Percentiles rank a stretch among this genome's conserved stretches.
These are phyloP conservation scores for Drymonia ruficornis DNA, from an alignment of 2,888 invertebrate species.

Conservation along the genomic window DNA sequence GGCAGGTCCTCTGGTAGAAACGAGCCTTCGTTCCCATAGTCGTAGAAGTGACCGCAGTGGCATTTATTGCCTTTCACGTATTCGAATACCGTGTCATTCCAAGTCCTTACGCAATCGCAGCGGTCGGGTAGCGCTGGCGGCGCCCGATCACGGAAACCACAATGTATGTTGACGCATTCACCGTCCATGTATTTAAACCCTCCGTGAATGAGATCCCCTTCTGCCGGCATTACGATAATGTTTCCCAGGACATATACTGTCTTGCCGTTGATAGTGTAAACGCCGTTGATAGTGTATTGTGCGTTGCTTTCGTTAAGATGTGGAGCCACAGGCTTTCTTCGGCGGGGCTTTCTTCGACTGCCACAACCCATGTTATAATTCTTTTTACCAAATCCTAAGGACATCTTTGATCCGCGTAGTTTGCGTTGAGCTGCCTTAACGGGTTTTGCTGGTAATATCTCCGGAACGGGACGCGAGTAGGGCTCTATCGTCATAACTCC, in stretches of 20 bases:
- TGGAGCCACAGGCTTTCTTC: constrained; percentile 57
- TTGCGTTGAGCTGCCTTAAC: constrained; percentile 20
- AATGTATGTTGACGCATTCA: constrained; percentile 59
- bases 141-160: constrained; percentile 55
- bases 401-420: constrained; percentile 44
- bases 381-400: constrained; percentile 56
- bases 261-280: constrained; percentile 55
- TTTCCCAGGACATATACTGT: constrained; percentile 57
- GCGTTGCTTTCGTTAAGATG: constrained; percentile 57
- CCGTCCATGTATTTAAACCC: constrained; percentile 53
- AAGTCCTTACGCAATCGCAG: constrained; percentile 68
- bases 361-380: constrained; percentile 52
- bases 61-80: constrained; percentile 67
- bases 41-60: constrained; percentile 65
- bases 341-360: constrained; percentile 27
- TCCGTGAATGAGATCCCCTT: constrained; percentile 71
- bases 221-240: constrained; percentile 56
- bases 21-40: constrained; percentile 63
- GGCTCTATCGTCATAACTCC: constrained; percentile 54
- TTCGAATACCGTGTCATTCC: constrained; percentile 56
- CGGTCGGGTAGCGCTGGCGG: constrained; percentile 51
- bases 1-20: constrained; percentile 64
- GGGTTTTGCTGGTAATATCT: constrained; percentile 13
- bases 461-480: constrained; percentile 36
- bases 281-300: constrained; percentile 66